phyloP scores from a whole-genome alignment of 2,797 vertebrate species.

The Echeneis naucrates region DNA sequence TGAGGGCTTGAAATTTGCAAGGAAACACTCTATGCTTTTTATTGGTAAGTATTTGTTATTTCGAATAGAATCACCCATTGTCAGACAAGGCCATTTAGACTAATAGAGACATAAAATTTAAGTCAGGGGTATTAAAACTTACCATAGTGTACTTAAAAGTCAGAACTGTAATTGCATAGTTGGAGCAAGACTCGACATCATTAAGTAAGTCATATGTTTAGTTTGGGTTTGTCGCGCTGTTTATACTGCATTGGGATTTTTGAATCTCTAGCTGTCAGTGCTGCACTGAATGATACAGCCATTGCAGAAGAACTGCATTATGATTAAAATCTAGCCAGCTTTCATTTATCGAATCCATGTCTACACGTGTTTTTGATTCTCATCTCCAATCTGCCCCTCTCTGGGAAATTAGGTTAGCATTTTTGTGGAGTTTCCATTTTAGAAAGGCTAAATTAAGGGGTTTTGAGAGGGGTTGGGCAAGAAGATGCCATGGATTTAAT shows the following conservation, averaged over 20 bases:
- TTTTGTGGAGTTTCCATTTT: constrained; percentile 77
- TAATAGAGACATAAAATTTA: constrained; percentile 47
- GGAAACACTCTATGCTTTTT: constrained; percentile 99
- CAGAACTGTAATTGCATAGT: constrained; percentile 34
- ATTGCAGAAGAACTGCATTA: constrained; percentile 57
- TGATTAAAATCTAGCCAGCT: constrained; percentile 69
- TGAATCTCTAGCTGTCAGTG: constrained; percentile 35
- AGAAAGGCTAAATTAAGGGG: constrained; percentile 63
- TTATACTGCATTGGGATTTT: constrained; percentile 40
- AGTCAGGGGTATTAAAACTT: constrained; percentile 32
- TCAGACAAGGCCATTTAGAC: constrained; percentile 40
- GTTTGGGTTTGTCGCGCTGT: constrained; percentile 49
- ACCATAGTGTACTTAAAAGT: constrained; percentile 31
- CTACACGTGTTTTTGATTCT: constrained; percentile 71
- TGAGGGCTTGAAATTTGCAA: constrained; percentile 96
- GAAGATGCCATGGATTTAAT: constrained; percentile 61
- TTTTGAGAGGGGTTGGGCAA: constrained; percentile 51
- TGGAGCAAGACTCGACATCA: constrained; percentile 50
- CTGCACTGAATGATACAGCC: constrained; percentile 45
- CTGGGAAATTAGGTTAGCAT: constrained; percentile 75
- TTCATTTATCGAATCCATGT: constrained; percentile 69
- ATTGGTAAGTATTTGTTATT: constrained; percentile 89
- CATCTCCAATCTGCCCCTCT: constrained; percentile 59
- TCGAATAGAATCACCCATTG: constrained; percentile 13
- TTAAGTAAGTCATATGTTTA: constrained; percentile 40